Base-by-base conservation (phyloP, 2,113 vertebrate species). In the Talpa occidentalis region DNA sequence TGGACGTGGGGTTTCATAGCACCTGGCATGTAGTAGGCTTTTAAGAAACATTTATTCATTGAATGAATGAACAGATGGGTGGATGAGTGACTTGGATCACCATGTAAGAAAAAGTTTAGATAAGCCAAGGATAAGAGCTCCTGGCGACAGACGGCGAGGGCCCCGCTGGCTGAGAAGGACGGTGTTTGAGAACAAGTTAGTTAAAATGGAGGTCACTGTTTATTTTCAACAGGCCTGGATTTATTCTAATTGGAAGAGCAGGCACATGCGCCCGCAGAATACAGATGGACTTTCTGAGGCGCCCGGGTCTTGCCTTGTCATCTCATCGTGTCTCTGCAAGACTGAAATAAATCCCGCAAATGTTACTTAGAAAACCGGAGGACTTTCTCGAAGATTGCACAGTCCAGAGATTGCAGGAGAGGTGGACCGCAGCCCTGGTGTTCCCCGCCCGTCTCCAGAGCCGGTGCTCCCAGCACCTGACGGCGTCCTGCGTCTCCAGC, bases 71-170 rank as follows among this genome's bases (percentile, higher is more conserved):
- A 35, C 28, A 37, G 1, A n/a, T 30, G 60, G 54, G 21, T 44
- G 26, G 26, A 28, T 74, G 32, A 60, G 37, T 64, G 22, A 32
- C 35, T 85, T 16, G 2, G 17, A 70, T 17, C 22, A 1, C 42
- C 42, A 17, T 1, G 8, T 22, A 54, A 88, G 81, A 37, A 9
- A 30, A 32, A 40, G 40, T 12, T 10, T 1, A 59, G 66, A 14
- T 30, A 88, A 66, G 52, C 52, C 90, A 87, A 76, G 19, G 32
- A 19, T 54, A 52, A 60, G 3, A 47, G 49, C 22, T 35, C 22
- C 11, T 19, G 37, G n/a, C 40, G 21, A 28, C 0, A 52, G 52
- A 35, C n/a, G n/a, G n/a, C n/a, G n/a, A n/a, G n/a, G n/a, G n/a
- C n/a, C 62, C 88, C 35, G 2, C 44, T 19, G 9, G 35, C 81